Conservation (phyloP, 2,888 invertebrate genomes). For the Cacoxenus indagator region DNA sequence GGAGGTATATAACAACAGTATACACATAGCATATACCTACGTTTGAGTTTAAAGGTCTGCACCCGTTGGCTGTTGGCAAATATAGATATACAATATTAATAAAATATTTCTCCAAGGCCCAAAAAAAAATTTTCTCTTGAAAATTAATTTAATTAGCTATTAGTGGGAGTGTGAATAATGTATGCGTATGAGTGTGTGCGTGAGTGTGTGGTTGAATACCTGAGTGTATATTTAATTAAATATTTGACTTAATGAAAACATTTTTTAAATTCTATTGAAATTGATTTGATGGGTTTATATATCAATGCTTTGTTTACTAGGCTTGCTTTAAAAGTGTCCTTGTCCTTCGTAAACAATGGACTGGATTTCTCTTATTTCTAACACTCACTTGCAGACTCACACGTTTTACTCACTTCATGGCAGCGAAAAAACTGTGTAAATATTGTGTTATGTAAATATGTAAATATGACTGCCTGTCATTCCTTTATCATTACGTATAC, state of each 20-base stretch:
- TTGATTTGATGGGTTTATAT: neutral
- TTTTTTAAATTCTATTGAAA: neutral
- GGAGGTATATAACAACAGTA: neutral
- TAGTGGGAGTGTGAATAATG: neutral
- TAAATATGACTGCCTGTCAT: too few relatives aligned
- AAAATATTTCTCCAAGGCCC: conserved; percentile 35
- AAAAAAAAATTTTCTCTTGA: conserved; percentile 42
- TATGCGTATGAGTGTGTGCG: conserved; percentile 11
- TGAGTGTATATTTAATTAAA: neutral
- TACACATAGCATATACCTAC: neutral
- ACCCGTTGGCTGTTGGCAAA: conserved; percentile 33
- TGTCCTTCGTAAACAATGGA: too few relatives aligned
- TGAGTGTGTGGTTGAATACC: neutral
- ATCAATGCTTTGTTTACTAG: conserved; percentile 47
- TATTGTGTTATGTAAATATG: conserved; percentile 20
- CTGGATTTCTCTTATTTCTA: too few relatives aligned
- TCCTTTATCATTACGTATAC: neutral
- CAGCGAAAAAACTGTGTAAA: conserved; percentile 29
- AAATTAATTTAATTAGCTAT: conserved; percentile 55
- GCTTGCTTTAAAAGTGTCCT: too few relatives aligned
- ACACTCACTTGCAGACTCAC: neutral
- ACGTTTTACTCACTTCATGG: neutral
- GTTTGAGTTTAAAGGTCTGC: conserved; percentile 19
- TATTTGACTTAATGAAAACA: neutral
- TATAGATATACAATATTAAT: conserved; percentile 62